These are phyloP conservation scores for Notocelia uddmanniana DNA, from an alignment of 2,888 invertebrate species.

Conservation along the genomic window DNA sequence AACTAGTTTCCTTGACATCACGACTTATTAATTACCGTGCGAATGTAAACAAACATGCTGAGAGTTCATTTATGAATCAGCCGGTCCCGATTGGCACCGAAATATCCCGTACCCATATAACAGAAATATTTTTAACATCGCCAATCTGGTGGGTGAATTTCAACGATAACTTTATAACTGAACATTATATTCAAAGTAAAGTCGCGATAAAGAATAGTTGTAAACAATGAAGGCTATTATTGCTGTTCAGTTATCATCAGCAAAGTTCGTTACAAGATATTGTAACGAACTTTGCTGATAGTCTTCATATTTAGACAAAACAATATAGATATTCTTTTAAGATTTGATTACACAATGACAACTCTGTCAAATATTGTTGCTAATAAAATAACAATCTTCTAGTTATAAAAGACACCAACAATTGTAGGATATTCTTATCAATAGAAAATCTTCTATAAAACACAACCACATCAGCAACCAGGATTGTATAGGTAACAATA, in stretches of 20 bases:
- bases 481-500: not conserved
- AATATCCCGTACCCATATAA: conserved; percentile 6
- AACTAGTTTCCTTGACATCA: conserved; percentile 22
- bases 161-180: conserved; percentile 76
- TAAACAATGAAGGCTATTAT: conserved; percentile 71
- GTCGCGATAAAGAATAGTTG: conserved; percentile 75
- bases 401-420: not conserved
- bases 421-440: not conserved
- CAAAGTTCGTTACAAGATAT: too few relatives aligned
- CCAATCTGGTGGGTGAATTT: conserved; percentile 58
- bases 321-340: conserved; percentile 56
- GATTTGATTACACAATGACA: conserved; percentile 20
- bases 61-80: conserved; percentile 38
- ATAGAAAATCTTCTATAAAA: not conserved
- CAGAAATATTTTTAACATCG: conserved; percentile 23
- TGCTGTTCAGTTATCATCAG: too few relatives aligned
- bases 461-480: not conserved
- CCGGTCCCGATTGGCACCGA: conserved; percentile 15
- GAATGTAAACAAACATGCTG: conserved; percentile 41
- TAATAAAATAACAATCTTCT: not conserved
- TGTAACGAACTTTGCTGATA: conserved; percentile 73
- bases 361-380: not conserved
- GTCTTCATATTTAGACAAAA: conserved; percentile 72
- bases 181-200: conserved; percentile 53
- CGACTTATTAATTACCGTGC: conserved; percentile 32